These are phyloP conservation scores for Torymus tubicola DNA, from an alignment of 2,888 invertebrate genomes.

Conservation along the genomic window DNA sequence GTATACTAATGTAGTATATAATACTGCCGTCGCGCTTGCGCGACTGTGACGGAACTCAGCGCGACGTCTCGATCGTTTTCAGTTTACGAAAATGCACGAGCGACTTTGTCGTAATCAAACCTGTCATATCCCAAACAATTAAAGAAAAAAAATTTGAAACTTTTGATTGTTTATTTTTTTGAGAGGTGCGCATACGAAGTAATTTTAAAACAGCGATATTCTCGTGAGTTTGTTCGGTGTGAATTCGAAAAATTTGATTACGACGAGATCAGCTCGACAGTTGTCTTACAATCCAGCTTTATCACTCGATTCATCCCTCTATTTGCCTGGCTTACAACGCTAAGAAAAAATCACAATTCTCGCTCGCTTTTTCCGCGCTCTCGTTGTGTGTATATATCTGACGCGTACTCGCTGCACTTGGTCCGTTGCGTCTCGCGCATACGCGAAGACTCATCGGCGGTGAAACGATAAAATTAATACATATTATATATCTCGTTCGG, in stretches of 20 bases:
- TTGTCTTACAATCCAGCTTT: not conserved
- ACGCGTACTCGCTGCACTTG: conserved; percentile 9
- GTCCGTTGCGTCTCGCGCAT: conserved; percentile 9
- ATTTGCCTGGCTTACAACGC: conserved; percentile 9
- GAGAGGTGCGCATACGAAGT: too few relatives aligned
- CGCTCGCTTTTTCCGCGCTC: conserved; percentile 11
- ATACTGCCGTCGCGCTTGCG: conserved; percentile 45
- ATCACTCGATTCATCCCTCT: not conserved
- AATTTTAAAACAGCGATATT: too few relatives aligned
- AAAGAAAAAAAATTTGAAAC: too few relatives aligned
- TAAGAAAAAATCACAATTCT: conserved; percentile 39
- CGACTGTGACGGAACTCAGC: conserved; percentile 41
- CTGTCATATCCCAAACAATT: not conserved
- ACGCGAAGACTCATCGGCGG: conserved; percentile 15
- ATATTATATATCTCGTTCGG: not conserved
- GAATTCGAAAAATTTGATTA: conserved; percentile 15
- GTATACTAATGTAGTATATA: conserved; percentile 53
- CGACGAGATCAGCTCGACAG: not conserved
- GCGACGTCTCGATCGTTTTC: conserved; percentile 30
- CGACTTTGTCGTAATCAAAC: conserved; percentile 12
- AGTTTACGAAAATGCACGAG: conserved; percentile 43
- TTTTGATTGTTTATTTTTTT: too few relatives aligned
- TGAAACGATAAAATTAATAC: conserved; percentile 1
- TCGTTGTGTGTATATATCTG: conserved; percentile 18
- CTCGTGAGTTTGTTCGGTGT: too few relatives aligned